Conservation (phyloP, 2,797 vertebrate genomes). For the Ispidina picta region DNA sequence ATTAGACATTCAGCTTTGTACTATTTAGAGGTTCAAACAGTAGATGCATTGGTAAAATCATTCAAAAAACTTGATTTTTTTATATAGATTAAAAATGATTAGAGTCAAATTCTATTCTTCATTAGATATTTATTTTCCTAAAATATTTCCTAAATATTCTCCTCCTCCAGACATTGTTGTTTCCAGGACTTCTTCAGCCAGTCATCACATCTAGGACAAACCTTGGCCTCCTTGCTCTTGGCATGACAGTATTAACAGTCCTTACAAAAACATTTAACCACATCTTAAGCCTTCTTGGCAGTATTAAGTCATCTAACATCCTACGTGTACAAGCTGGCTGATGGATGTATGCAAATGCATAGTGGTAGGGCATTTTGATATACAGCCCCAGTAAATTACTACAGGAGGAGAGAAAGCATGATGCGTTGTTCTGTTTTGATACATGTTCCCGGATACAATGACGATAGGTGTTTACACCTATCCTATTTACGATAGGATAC, state of each 20-base stretch:
- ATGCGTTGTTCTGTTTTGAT: slow-evolving; percentile 35
- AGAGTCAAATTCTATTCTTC: background rate
- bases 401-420: slow-evolving; percentile 14
- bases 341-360: slow-evolving; percentile 63
- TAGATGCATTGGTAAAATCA: background rate
- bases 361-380: background rate
- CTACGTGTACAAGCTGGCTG: slow-evolving; percentile 38
- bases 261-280: slow-evolving; percentile 56
- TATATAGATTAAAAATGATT: background rate
- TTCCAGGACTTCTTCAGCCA: background rate
- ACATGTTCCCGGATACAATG: background rate
- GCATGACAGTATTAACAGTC: slow-evolving; percentile 3
- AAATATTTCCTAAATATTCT: background rate
- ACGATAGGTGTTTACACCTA: no score
- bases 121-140: background rate
- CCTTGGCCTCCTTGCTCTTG: background rate
- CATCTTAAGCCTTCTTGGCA: slow-evolving; percentile 24
- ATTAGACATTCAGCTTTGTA: background rate
- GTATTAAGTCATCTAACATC: slow-evolving; percentile 51
- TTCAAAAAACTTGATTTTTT: background rate
- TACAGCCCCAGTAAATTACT: slow-evolving; percentile 49
- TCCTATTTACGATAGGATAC: no score
- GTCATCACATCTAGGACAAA: background rate
- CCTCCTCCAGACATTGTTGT: background rate
- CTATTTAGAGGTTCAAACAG: background rate